Evolutionary conservation across 2,888 invertebrate genomes (phyloP).

Genomic region (Andrena haemorrhoa): DNA sequence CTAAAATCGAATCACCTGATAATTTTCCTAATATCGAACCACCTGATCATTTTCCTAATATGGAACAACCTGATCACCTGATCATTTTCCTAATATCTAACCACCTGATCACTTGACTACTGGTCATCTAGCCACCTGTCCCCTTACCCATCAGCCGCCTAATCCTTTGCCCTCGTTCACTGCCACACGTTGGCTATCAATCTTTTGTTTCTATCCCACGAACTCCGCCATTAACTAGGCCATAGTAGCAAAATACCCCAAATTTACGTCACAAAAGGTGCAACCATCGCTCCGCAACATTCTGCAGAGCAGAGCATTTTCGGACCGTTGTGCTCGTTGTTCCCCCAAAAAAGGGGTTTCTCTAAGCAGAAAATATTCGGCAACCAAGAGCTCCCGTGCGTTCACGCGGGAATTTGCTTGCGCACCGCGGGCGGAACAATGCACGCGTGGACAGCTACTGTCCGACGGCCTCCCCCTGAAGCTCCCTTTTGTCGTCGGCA

Average conservation of each 20-base stretch:
- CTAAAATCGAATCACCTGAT: no score
- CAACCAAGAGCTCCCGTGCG: background rate
- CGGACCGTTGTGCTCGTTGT: background rate
- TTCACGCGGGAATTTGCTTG: background rate
- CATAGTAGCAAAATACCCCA: background rate
- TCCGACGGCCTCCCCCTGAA: background rate
- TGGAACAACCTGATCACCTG: background rate
- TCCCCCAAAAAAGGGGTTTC: background rate
- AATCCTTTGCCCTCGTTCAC: background rate
- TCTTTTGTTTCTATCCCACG: background rate
- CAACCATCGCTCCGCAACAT: background rate
- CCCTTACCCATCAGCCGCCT: background rate
- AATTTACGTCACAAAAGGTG: background rate
- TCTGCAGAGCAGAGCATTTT: background rate
- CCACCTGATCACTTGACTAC: no score
- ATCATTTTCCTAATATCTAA: background rate
- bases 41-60: background rate
- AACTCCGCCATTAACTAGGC: background rate
- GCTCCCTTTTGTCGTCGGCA: background rate
- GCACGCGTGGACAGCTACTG: constrained; percentile 20
- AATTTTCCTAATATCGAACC: background rate
- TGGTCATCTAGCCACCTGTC: background rate
- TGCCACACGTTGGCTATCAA: background rate
- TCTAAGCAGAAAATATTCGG: constrained; percentile 12
- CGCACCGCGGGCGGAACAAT: background rate